Evolutionary conservation across 1,140 invertebrate species (phyloP).

Genomic region (Drosophila leontia): DNA sequence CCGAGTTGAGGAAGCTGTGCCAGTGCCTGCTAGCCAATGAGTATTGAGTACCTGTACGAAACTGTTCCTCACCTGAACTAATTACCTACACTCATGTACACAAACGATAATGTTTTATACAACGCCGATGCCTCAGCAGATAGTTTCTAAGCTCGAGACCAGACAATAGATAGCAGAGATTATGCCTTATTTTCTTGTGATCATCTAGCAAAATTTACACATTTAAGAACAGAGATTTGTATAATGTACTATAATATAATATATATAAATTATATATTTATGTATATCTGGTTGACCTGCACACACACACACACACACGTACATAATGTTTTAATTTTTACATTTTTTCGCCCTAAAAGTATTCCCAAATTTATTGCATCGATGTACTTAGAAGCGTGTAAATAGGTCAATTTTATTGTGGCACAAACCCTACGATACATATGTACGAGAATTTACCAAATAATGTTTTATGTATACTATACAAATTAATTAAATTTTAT

Average conservation of each 20-base stretch:
- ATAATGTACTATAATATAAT: slow-evolving; percentile 21
- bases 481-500: slow-evolving; percentile 46
- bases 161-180: slow-evolving; percentile 45
- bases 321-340: slow-evolving; percentile 1
- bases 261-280: slow-evolving; percentile 2
- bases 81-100: slow-evolving; percentile 18
- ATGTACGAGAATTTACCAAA: slow-evolving; percentile 59
- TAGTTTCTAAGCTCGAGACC: slow-evolving; percentile 43
- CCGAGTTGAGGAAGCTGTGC: slow-evolving; percentile 40
- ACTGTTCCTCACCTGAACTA: slow-evolving; percentile 40
- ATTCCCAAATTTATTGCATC: slow-evolving; percentile 29
- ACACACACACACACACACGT: slow-evolving; percentile 8
- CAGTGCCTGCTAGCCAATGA: slow-evolving; percentile 48
- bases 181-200: slow-evolving; percentile 61
- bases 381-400: slow-evolving; percentile 43
- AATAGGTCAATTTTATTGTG: slow-evolving; percentile 51
- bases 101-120: slow-evolving; percentile 26
- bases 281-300: slow-evolving; percentile 31
- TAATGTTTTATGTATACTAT: slow-evolving; percentile 38
- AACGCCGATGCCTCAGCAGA: slow-evolving; percentile 17
- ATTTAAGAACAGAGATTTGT: slow-evolving; percentile 33
- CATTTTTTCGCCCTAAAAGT: slow-evolving; percentile 6
- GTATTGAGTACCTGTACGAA: slow-evolving; percentile 46
- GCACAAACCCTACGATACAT: slow-evolving; percentile 46
- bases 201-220: slow-evolving; percentile 44